Evolutionary conservation across 2,797 vertebrate genomes (phyloP), one percentile per base, ranked within the genome.

Genomic region (Gobionotothen gibberifrons): DNA sequence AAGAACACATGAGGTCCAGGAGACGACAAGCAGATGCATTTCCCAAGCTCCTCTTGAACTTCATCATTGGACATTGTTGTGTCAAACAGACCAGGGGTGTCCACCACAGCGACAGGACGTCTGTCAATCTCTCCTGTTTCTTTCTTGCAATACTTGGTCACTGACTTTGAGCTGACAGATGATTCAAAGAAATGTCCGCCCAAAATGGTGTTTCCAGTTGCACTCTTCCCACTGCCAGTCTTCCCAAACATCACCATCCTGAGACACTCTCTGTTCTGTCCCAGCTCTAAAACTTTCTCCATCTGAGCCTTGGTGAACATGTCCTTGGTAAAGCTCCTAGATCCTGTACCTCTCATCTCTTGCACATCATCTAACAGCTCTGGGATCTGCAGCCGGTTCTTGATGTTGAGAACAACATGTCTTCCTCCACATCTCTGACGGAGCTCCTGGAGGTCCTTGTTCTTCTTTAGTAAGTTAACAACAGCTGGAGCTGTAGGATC

Each of bases 1-100:
- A 88, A 26, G 71, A 88, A 74, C 4, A 74, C 84, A 52, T 78
- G 80, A 32, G 85, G 85, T 26, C 82, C 82, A n/a, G 83, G 85
- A 69, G 75, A 47, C 65, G 79, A 44, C 11, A 85, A 26, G 14
- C 21, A 76, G 64, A 85, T 57, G 22, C 83, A 87, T 17, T 78
- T 80, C n/a, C 58, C 8, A 3, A 80, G 9, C 61, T 88, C 81
- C 1, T 82, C 6, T 0, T 59, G 0, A 11, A 85, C 36, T 0
- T 82, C 26, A 11, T 78, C 21, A 9, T 39, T 0, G 1, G 76
- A 21, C 46, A 81, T 9, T 0, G 0, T 19, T 0, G 16, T 48
- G 29, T 87, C 83, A 21, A 83, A 89, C 29, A 85, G 36, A 3
- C 83, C 81, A 5, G 72, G 78, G 26, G 83, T 84, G 71, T 84